These are phyloP conservation scores for Cheiracanthium punctorium DNA, from an alignment of 2,888 invertebrate species.

Conservation along the genomic window DNA sequence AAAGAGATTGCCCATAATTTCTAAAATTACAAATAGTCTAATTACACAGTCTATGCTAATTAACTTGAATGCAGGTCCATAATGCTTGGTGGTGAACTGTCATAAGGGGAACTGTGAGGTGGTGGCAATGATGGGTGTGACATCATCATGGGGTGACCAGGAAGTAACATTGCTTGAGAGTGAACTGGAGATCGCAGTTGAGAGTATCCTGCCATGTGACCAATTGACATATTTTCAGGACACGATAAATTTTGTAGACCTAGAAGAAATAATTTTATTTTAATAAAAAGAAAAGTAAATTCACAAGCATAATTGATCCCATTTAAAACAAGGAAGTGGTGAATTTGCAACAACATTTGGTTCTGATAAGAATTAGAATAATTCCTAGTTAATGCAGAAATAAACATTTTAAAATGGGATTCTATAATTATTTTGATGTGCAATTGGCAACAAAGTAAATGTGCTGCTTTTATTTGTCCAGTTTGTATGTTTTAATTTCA, in stretches of 20 bases:
- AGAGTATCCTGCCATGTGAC: conserved; percentile 73
- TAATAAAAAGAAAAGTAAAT: neutral
- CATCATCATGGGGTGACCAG: conserved; percentile 78
- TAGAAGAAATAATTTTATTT: conserved; percentile 8
- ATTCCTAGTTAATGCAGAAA: too few species aligned
- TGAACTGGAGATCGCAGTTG: conserved; percentile 77
- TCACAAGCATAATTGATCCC: too few species aligned
- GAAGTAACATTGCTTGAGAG: conserved; percentile 78
- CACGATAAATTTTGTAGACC: conserved; percentile 62
- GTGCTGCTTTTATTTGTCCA: too few species aligned
- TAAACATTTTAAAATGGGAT: too few species aligned
- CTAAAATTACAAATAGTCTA: neutral
- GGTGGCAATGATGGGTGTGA: conserved; percentile 75
- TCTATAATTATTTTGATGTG: too few species aligned
- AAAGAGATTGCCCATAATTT: neutral
- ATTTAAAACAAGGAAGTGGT: neutral
- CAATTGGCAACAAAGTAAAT: too few species aligned
- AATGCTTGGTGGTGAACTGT: conserved; percentile 73
- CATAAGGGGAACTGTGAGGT: conserved; percentile 76
- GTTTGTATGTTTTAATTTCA: too few species aligned
- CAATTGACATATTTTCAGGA: conserved; percentile 71
- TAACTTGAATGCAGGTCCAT: conserved; percentile 74
- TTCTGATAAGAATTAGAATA: too few species aligned
- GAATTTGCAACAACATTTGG: too few species aligned
- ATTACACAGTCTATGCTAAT: conserved; percentile 15